Base-by-base conservation (phyloP, 2,113 vertebrate genomes). In the Poicephalus meyeri region DNA sequence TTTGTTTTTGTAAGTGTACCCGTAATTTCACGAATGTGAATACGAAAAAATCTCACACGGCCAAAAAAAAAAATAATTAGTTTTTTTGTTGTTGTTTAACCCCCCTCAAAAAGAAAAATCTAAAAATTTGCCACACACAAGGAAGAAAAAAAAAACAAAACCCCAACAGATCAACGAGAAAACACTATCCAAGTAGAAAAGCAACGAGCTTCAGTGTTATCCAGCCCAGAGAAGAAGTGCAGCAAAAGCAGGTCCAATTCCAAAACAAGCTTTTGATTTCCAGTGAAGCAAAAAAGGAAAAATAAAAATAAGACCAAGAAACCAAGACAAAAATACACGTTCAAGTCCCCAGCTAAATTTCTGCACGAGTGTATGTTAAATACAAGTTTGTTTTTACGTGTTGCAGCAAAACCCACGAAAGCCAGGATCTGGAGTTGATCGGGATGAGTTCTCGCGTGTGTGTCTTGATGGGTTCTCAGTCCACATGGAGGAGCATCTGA, bases 1-100 rank as follows among this genome's bases (percentile, higher is more conserved):
- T 80, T 24, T 58, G 56, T 35, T 74, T 91, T 85, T 90, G 10
- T 80, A 97, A 97, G 95, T 97, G 97, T 98, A 98, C 98, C 98
- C 98, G 98, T 99, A 98, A 98, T 98, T 96, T 97, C 95, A 97
- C 93, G 89, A 97, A 94, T 95, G 91, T 97, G 85, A 97, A 97
- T 97, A 91, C 80, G 95, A 96, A 97, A 97, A 95, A 97, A 97
- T 97, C 95, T 97, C 95, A 96, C 95, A 88, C 96, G 97, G 97
- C 97, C 79, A 89, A 96, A 96, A 23, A 35, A 35, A 96, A 84
- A 96, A 96, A 95, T 94, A 80, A 63, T 16, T 20, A 70, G 42
- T 37, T 88, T 81, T 58, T 61, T 66, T 31, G 47, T 72, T 7
- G 79, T 60, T 29, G 88, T 87, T 91, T 63, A 77, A n/a, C n/a